Evolutionary conservation across 2,888 invertebrate species (phyloP), one percentile per base, ranked within the genome.

Genomic region (Drosophila ustulata): DNA sequence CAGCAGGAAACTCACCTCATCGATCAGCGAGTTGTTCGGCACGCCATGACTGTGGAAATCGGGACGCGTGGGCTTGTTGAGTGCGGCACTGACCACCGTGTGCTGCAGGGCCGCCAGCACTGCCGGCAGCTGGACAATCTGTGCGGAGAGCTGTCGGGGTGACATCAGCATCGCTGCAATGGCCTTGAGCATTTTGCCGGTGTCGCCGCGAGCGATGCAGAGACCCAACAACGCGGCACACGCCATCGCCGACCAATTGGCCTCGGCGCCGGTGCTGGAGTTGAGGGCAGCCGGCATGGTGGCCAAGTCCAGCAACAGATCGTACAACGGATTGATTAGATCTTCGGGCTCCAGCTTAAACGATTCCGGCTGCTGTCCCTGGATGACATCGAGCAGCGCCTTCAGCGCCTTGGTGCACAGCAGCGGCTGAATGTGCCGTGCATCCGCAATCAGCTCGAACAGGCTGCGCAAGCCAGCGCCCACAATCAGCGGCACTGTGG

Each of bases 161-260:
- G 97, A 96, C 96, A 98, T 98, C 46, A 98, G 94, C 74, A 98
- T 94, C 28, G 97, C 96, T 3, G 97, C 96, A 39, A 97, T 95
- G 4, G 98, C 97, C 82, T 96, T 95, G 5, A 99, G 93, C 83
- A 97, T 95, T 89, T 97, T 96, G 67, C 98, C 98, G 8, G 98
- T 97, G 91, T 98, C 97, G 4, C 99, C 99, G 61, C 97, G 94
- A 1, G 98, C 98, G 51, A 99, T 97, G 11, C 98, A 97, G 68
- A 99, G 93, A 59, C 98, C 97, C 57, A 99, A 94, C 7, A 99
- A 94, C 81, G 98, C 98, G 1, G 99, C 96, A 91, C 98, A 97
- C 55, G 98, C 97, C 66, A 98, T 94, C 4, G 97, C 96, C 23
- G 97, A 97, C 84, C 98, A 94, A 79, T 94, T 95, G 71, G 94